Conservation (phyloP, 1,140 invertebrate species). For the Macrostomum lignano region DNA sequence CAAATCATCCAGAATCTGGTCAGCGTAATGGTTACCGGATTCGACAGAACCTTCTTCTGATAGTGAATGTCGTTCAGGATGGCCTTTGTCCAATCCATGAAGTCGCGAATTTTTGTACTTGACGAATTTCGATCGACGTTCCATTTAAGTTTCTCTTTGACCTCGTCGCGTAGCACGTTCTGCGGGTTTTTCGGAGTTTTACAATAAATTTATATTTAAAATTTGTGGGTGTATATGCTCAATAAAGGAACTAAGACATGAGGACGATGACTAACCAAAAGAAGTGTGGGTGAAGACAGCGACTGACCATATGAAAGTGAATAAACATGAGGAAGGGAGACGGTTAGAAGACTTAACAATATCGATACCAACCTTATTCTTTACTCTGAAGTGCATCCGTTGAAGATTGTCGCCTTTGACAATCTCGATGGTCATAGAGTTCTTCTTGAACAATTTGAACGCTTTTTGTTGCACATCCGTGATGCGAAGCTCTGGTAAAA, state of each 20-base stretch:
- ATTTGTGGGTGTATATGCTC: no score
- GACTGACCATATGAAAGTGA: no score
- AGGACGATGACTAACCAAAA: no score
- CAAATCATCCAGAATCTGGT: no score
- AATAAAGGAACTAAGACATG: no score
- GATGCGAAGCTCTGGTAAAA: neutral
- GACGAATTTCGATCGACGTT: conserved; percentile 20
- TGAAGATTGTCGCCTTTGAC: conserved; percentile 18
- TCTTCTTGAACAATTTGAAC: conserved; percentile 13
- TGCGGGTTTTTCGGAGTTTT: no score
- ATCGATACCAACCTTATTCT: conserved; percentile 20
- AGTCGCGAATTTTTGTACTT: conserved; percentile 19
- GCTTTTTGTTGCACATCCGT: conserved; percentile 10
- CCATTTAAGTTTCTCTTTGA: conserved; percentile 23
- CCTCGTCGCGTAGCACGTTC: conserved; percentile 19
- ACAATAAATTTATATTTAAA: no score
- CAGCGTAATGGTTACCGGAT: no score
- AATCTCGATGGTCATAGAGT: conserved; percentile 19
- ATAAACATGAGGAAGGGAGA: no score
- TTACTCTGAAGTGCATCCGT: conserved; percentile 19
- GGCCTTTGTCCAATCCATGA: conserved; percentile 22
- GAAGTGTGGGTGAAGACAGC: no score
- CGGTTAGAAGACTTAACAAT: no score
- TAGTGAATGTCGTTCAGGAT: conserved; percentile 22
- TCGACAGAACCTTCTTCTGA: conserved; percentile 13